Conservation (phyloP, 2,797 vertebrate species). For the Prunella strophiata region DNA sequence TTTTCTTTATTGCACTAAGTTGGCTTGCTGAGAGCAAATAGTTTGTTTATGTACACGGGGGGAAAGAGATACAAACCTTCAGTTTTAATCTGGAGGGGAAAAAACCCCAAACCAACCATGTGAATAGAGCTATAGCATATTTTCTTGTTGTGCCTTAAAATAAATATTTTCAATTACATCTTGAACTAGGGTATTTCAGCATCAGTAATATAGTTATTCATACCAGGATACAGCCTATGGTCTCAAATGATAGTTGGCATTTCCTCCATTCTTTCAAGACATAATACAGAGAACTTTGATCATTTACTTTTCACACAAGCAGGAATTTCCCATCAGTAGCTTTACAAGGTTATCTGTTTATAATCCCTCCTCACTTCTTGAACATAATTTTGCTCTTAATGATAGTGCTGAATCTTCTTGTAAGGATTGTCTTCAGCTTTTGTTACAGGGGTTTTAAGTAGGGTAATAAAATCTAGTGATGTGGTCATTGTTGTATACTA, state of each 20-base stretch:
- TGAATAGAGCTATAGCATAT: neutral
- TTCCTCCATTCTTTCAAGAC: neutral
- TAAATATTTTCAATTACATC: neutral
- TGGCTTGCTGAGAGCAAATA: neutral
- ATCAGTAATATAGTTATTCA: neutral
- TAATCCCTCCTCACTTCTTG: conserved; percentile 26
- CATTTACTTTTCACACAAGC: conserved; percentile 1
- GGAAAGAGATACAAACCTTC: neutral
- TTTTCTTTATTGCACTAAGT: neutral
- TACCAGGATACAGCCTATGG: neutral
- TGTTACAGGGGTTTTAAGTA: conserved; percentile 39
- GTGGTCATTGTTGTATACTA: conserved; percentile 12
- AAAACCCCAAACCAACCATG: fast-evolving
- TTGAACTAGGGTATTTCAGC: neutral
- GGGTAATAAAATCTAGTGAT: conserved; percentile 51
- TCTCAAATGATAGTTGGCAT: neutral
- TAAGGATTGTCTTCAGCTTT: conserved; percentile 17
- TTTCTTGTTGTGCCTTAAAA: neutral
- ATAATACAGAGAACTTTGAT: neutral
- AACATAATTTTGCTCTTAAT: conserved; percentile 47
- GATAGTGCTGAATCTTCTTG: neutral
- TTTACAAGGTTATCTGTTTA: conserved; percentile 40
- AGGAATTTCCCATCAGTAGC: neutral
- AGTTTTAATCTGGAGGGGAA: neutral
- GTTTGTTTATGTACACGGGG: neutral